Evolutionary conservation across 2,888 invertebrate genomes (phyloP).

Genomic region (Electrophaes corylata): DNA sequence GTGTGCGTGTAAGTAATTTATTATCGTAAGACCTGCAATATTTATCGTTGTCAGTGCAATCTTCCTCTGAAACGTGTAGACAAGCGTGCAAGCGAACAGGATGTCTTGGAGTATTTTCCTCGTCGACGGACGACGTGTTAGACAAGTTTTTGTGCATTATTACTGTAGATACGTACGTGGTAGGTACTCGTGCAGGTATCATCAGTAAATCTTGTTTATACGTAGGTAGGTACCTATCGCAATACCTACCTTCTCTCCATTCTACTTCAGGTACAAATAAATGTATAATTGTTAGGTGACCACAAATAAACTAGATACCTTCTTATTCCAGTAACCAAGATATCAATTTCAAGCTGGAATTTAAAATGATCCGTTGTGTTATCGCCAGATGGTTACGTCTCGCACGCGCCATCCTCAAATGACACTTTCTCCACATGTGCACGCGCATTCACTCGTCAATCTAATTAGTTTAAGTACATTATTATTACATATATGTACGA

Average conservation of each 20-base stretch:
- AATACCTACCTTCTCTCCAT: not conserved
- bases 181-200: conserved; percentile 40
- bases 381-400: conserved; percentile 21
- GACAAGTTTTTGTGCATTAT: conserved; percentile 53
- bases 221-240: too few species aligned
- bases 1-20: conserved; percentile 6
- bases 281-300: too few species aligned
- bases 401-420: conserved; percentile 45
- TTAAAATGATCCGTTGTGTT: not conserved
- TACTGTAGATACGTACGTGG: conserved; percentile 42
- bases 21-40: conserved; percentile 40
- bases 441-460: conserved; percentile 37
- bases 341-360: too few species aligned
- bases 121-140: conserved; percentile 53
- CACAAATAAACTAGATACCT: too few species aligned
- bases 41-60: conserved; percentile 51
- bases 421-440: conserved; percentile 54
- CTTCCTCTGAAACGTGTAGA: conserved; percentile 51
- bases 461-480: not conserved
- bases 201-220: conserved; percentile 38
- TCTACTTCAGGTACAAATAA: too few species aligned
- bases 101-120: conserved; percentile 70
- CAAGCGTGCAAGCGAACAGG: conserved; percentile 65
- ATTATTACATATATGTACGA: too few species aligned
- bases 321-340: too few species aligned